Evolutionary conservation across 2,888 invertebrate genomes (phyloP), one percentile per base, ranked within the genome.

Genomic region (Hartigia nigra): DNA sequence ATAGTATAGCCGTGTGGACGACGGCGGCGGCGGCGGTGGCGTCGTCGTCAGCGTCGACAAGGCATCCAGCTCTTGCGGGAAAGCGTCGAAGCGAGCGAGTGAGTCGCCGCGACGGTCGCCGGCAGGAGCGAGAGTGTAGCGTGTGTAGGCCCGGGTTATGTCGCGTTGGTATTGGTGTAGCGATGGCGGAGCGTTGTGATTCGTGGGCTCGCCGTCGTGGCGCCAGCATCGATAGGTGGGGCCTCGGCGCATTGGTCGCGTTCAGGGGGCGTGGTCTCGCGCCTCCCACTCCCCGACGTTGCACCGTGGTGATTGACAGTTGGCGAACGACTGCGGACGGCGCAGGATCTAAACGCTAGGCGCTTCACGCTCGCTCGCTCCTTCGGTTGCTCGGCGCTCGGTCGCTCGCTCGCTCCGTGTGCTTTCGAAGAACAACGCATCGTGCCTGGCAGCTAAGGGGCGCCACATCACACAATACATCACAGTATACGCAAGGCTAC

Each of bases 251-350:
- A 91, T 91, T 91, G 91, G 90, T 86, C 82, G 88, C 82, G 81
- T 80, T 83, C 81, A 82, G 78, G 82, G 84, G 91, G 91, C 90
- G 91, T 88, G 88, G 70, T 84, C 77, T 69, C 93, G 92, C 92
- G 92, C 92, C 93, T 93, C 93, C 93, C 93, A 93, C 93, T 93
- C 93, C 92, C 90, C 90, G 91, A 92, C 91, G 91, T 91, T 91
- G 91, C 90, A 88, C 90, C 84, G 92, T 92, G 92, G 93, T 94
- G 94, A 94, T 94, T 94, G 94, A 94, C 94, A 94, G 94, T 94
- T 94, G 93, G 93, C 93, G 93, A 93, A 93, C 93, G 94, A 93
- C 94, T 93, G 93, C 93, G 93, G 93, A 93, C 92, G 93, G 93
- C 93, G 93, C 93, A 93, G 93, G 93, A 93, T 91, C 93, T 93